phyloP scores from a whole-genome alignment of 2,888 invertebrate species.

The Morpho helenor region DNA sequence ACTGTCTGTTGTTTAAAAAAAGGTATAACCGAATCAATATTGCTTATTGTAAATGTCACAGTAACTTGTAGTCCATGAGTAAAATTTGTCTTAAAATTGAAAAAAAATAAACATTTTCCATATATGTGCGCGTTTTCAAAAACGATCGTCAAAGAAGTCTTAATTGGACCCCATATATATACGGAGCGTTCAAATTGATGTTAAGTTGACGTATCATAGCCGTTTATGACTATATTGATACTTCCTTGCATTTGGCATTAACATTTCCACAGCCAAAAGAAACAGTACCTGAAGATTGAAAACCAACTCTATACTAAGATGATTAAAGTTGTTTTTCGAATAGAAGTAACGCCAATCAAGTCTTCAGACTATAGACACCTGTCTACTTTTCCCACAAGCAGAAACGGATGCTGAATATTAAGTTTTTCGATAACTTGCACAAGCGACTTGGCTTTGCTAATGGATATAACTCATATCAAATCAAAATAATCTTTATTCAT shows the following conservation, averaged over 20 bases:
- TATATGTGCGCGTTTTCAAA: neutral
- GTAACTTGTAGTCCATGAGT: no score
- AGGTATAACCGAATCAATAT: no score
- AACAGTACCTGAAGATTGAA: conserved; percentile 1
- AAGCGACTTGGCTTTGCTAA: neutral
- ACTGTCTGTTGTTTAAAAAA: no score
- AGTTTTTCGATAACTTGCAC: conserved; percentile 38
- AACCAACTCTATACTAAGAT: neutral
- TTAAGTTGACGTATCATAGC: conserved; percentile 42
- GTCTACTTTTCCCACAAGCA: conserved; percentile 69
- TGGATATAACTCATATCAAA: no score
- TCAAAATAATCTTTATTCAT: no score
- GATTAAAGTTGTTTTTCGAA: conserved; percentile 24
- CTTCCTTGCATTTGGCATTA: conserved; percentile 49
- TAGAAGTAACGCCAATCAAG: conserved; percentile 35
- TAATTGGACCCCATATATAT: conserved; percentile 18
- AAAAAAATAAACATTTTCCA: no score
- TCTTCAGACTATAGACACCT: conserved; percentile 55
- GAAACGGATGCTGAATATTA: conserved; percentile 64
- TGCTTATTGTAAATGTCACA: no score
- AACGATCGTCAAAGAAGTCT: conserved; percentile 3
- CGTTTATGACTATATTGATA: conserved; percentile 58
- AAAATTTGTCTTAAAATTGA: no score
- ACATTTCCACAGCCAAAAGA: conserved; percentile 40
- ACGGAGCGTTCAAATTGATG: conserved; percentile 29